Evolutionary conservation across 2,797 vertebrate genomes (phyloP).

Genomic region (Tinamus major): DNA sequence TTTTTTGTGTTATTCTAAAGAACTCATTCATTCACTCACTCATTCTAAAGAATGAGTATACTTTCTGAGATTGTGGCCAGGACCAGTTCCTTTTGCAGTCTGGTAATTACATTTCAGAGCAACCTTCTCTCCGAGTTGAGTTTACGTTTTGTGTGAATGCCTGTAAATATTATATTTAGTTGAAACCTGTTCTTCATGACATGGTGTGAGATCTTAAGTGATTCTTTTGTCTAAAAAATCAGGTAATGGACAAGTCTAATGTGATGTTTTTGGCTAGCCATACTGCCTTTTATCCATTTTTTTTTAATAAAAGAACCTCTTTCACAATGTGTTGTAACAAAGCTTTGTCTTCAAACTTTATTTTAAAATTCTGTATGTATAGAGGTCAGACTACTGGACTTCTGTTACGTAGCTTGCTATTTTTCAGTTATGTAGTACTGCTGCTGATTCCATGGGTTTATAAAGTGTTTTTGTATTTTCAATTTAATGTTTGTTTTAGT

Average conservation of each 20-base stretch:
- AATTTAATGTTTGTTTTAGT: not conserved
- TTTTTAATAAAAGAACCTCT: not conserved
- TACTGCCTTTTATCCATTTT: too few species aligned
- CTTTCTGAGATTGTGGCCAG: fast-evolving
- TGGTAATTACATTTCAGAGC: not conserved
- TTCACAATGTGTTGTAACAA: not conserved
- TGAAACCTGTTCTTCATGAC: not conserved
- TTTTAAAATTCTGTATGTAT: not conserved
- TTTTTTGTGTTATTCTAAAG: not conserved
- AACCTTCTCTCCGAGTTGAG: not conserved
- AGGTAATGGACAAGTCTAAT: not conserved
- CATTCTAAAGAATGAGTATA: not conserved
- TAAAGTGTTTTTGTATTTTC: not conserved
- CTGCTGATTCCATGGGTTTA: not conserved
- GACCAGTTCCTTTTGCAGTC: not conserved
- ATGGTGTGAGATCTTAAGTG: not conserved
- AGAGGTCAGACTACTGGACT: not conserved
- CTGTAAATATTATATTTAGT: fast-evolving
- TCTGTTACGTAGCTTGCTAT: fast-evolving
- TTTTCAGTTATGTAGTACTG: not conserved
- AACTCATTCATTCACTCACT: too few species aligned
- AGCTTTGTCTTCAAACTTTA: not conserved
- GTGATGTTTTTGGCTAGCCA: not conserved
- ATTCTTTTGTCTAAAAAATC: not conserved
- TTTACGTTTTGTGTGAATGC: not conserved